Percentiles rank a stretch among this genome's conserved stretches.
Evolutionary conservation across 2,797 vertebrate genomes (phyloP).

Genomic region (Typhlichthys subterraneus): DNA sequence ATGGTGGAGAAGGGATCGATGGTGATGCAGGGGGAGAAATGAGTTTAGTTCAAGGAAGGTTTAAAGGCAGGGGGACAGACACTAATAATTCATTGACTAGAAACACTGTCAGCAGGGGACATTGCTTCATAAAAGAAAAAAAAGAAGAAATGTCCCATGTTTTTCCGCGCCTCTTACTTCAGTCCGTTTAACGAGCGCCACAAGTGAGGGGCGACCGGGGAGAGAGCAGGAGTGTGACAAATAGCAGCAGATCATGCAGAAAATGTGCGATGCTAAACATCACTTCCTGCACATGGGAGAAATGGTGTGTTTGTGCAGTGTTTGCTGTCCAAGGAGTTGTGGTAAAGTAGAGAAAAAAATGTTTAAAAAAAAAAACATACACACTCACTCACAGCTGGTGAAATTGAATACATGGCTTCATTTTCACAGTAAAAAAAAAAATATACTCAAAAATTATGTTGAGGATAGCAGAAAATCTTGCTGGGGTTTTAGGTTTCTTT

Average conservation of each 20-base stretch:
- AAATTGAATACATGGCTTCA: constrained; percentile 79
- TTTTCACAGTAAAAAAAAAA: constrained; percentile 68
- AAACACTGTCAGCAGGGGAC: constrained; percentile 24
- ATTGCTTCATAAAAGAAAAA: constrained; percentile 16
- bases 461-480: constrained; percentile 82
- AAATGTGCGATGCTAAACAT: constrained; percentile 84
- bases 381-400: constrained; percentile 75
- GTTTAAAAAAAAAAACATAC: constrained; percentile 41
- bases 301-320: constrained; percentile 76
- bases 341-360: constrained; percentile 40
- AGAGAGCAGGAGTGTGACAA: constrained; percentile 72
- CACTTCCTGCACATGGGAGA: constrained; percentile 75
- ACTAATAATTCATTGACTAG: constrained; percentile 27
- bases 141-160: constrained; percentile 4
- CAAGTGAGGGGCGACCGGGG: constrained; percentile 60
- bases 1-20: neutral
- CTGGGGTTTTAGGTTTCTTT: constrained; percentile 81
- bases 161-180: constrained; percentile 39
- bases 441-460: constrained; percentile 70
- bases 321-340: constrained; percentile 80
- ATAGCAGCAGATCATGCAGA: constrained; percentile 82
- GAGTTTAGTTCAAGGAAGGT: constrained; percentile 8
- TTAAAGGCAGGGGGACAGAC: constrained; percentile 11
- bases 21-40: neutral
- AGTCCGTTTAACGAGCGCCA: constrained; percentile 60